phyloP scores from a whole-genome alignment of 2,888 invertebrate genomes.

The Lysandra bellargus region DNA sequence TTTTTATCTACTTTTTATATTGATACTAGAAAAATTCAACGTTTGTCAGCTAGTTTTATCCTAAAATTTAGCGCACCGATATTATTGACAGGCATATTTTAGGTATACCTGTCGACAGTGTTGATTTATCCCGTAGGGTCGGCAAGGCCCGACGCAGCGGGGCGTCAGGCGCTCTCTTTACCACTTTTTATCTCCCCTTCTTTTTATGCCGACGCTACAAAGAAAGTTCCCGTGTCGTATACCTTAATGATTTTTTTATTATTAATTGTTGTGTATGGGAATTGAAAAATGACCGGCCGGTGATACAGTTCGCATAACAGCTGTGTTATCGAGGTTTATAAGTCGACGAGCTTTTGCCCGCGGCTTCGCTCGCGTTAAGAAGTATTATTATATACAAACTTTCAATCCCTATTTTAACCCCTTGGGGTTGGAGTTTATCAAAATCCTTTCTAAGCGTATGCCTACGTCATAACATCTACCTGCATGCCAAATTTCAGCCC shows the following conservation, averaged over 20 bases:
- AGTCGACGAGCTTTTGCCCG: background rate
- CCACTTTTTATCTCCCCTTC: constrained; percentile 52
- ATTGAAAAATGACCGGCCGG: constrained; percentile 71
- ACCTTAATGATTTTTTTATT: constrained; percentile 78
- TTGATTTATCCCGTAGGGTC: constrained; percentile 56
- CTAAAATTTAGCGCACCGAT: background rate
- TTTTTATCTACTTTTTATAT: no score
- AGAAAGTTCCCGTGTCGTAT: constrained; percentile 77
- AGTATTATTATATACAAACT: no score
- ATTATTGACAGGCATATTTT: background rate
- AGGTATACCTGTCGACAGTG: constrained; percentile 64
- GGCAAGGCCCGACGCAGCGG: constrained; percentile 59
- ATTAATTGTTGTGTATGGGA: constrained; percentile 74
- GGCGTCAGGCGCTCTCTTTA: constrained; percentile 52
- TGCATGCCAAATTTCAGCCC: no score
- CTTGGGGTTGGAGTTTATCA: no score
- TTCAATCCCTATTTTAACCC: no score
- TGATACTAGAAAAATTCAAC: no score
- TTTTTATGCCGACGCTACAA: constrained; percentile 66
- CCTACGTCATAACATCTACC: no score
- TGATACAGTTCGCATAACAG: constrained; percentile 34
- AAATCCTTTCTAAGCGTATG: no score
- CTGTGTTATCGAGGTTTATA: constrained; percentile 24
- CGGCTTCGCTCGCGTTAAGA: no score
- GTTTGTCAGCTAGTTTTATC: background rate